phyloP scores from a whole-genome alignment of 2,113 vertebrate species.

The Macroglossus sobrinus region DNA sequence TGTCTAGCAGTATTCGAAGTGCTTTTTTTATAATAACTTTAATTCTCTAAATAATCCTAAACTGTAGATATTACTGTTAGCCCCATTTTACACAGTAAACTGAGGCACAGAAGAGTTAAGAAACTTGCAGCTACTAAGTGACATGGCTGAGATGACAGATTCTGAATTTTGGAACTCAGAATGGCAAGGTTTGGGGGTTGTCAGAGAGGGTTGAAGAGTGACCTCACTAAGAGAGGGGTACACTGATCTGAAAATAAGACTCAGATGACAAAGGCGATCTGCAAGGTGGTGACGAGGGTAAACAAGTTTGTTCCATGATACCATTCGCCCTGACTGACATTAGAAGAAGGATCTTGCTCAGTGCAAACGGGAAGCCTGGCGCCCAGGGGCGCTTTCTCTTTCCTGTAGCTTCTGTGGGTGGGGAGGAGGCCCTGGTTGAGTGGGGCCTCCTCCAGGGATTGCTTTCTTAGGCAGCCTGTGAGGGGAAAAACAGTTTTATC shows the following conservation, averaged over 20 bases:
- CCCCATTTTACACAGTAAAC: background rate
- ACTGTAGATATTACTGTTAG: background rate
- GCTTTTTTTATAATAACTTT: background rate
- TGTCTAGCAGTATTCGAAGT: background rate
- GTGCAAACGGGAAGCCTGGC: accelerated
- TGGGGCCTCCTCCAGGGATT: background rate
- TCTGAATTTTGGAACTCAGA: background rate
- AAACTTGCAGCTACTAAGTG: background rate
- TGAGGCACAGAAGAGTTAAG: background rate
- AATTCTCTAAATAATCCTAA: background rate
- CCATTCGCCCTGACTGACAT: background rate
- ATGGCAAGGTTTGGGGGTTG: background rate
- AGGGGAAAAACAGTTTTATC: background rate
- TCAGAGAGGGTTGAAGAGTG: background rate
- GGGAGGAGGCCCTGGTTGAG: background rate
- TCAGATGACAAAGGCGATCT: background rate
- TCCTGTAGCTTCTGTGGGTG: background rate
- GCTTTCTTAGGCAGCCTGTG: background rate
- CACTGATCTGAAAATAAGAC: background rate
- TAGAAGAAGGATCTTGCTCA: background rate
- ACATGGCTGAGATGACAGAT: background rate
- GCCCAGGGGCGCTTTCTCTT: background rate
- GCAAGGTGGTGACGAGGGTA: background rate
- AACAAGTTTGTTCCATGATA: background rate
- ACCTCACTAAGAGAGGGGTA: background rate